These are phyloP conservation scores for Anthoscopus minutus DNA, from an alignment of 2,113 vertebrate genomes.

Conservation along the genomic window DNA sequence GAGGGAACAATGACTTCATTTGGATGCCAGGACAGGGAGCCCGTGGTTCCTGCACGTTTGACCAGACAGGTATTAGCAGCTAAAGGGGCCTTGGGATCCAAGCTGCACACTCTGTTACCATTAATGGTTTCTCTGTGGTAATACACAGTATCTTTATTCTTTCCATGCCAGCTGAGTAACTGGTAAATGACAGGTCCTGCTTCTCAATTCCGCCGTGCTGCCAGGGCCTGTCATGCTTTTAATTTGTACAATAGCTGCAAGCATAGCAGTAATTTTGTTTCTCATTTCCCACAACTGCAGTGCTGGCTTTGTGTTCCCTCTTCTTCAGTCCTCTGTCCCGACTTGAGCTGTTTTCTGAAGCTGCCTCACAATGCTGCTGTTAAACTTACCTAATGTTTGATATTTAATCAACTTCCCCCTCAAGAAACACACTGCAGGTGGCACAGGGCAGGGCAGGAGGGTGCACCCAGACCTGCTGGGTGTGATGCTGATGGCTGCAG, in stretches of 20 bases:
- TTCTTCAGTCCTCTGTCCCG: not conserved
- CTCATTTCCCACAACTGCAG: not conserved
- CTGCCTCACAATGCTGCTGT: not conserved
- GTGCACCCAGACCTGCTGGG: not conserved
- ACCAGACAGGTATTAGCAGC: not conserved
- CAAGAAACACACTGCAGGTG: accelerated
- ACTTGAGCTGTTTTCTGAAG: not conserved
- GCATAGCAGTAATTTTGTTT: conserved; percentile 11
- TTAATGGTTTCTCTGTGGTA: not conserved
- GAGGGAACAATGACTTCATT: not conserved
- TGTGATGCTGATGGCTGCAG: not conserved
- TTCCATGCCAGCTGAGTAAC: not conserved
- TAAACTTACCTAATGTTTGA: not conserved
- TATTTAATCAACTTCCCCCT: not conserved
- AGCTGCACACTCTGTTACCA: accelerated
- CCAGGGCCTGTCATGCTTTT: conserved; percentile 20
- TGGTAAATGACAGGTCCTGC: not conserved
- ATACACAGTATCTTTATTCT: not conserved
- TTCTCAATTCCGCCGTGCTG: not conserved
- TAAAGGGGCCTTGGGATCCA: not conserved
- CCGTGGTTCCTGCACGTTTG: not conserved
- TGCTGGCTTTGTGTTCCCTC: not conserved
- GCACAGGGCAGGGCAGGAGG: not conserved
- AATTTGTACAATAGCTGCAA: conserved; percentile 43
- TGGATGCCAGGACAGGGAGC: not conserved